Evolutionary conservation across 2,113 vertebrate genomes (phyloP), one percentile per base, ranked within the genome.

Genomic region (Columba livia): DNA sequence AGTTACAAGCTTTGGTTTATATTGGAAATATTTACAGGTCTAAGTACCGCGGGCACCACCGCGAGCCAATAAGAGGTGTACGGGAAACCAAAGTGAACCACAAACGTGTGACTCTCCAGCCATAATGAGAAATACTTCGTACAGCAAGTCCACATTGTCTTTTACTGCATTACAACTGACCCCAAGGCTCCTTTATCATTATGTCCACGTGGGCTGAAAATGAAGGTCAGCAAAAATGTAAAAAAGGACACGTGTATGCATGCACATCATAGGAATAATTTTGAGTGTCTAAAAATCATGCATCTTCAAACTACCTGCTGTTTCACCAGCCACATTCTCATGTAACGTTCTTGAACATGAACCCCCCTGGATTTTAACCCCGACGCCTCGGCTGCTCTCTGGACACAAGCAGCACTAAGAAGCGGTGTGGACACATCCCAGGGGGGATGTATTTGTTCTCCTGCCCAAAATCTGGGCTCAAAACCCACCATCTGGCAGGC

Each of bases 91-190:
- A 93, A 93, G 86, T 4, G 79, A 96, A 89, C 79, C 85, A 65
- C 64, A 26, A 15, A 5, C 1, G 14, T 50, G 88, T 3, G 70
- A 34, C 48, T 64, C 85, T 56, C 26, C 21, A 66, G 40, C 62
- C 71, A 6, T 12, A 40, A 47, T 0, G 38, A 53, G 73, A 91
- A 94, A 32, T 4, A 13, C 38, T 31, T 32, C 80, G 17, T 34
- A 28, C 57, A 79, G 53, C 25, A 5, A 26, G 78, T 57, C 65
- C 65, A 75, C 75, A 64, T 36, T 11, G 67, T 15, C 54, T 31
- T 10, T 14, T 3, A 1, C 61, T 11, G 18, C 0, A 0, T 1
- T 36, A 7, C 4, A 32, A 2, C 54, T 3, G 79, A 47, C 53
- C 64, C 87, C 15, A 3, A 4, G 40, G 74, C 53, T 42, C 64